phyloP scores from a whole-genome alignment of 2,797 vertebrate species.

The Serranus cabrilla region DNA sequence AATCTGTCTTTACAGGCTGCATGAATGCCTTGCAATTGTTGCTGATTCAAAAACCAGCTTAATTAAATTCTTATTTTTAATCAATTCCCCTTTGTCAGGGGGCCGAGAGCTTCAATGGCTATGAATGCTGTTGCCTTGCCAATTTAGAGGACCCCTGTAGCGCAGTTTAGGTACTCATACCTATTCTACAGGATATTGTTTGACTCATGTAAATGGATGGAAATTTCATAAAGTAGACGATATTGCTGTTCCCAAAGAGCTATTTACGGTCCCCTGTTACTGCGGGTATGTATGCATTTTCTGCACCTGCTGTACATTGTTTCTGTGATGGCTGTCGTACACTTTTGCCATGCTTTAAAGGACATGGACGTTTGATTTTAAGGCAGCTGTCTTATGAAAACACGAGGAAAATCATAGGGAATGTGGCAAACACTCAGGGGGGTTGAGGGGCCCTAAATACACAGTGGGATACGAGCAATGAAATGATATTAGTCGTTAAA shows the following conservation, averaged over 20 bases:
- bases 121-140: slow-evolving; percentile 69
- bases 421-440: slow-evolving; percentile 63
- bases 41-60: slow-evolving; percentile 76
- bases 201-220: slow-evolving; percentile 67
- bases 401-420: slow-evolving; percentile 55
- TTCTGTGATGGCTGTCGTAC: slow-evolving; percentile 67
- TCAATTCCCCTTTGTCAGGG: slow-evolving; percentile 77
- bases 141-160: slow-evolving; percentile 72
- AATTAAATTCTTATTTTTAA: slow-evolving; percentile 84
- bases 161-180: slow-evolving; percentile 75
- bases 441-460: slow-evolving; percentile 61
- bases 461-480: slow-evolving; percentile 61
- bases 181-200: slow-evolving; percentile 67
- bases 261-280: slow-evolving; percentile 60
- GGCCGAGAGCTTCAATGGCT: slow-evolving; percentile 68
- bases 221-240: slow-evolving; percentile 70
- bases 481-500: slow-evolving; percentile 68
- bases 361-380: slow-evolving; percentile 67
- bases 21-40: slow-evolving; percentile 71
- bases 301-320: slow-evolving; percentile 46
- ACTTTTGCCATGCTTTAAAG: slow-evolving; percentile 43
- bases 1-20: slow-evolving; percentile 69
- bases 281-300: slow-evolving; percentile 46
- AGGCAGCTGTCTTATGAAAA: slow-evolving; percentile 66
- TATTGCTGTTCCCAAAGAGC: slow-evolving; percentile 63